phyloP scores from a whole-genome alignment of 64 coral and sea anemone species.

The Astreopora myriophthalma region DNA sequence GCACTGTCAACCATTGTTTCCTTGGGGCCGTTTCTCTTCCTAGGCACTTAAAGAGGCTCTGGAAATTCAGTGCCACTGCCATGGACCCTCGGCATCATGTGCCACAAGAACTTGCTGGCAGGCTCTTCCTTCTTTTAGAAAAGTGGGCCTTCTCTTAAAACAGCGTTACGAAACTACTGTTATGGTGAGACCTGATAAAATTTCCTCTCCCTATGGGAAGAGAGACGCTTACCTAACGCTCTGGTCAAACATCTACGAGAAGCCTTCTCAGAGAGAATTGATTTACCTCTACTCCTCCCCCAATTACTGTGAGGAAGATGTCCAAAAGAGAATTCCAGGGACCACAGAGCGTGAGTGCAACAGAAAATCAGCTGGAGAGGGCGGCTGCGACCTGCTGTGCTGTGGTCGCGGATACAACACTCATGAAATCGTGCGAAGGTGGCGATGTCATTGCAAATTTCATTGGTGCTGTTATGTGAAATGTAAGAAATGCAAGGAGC shows the following conservation, averaged over 20 bases:
- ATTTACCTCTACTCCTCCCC: slow-evolving; percentile 24
- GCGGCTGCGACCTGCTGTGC: slow-evolving; percentile 55
- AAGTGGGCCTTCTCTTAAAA: slow-evolving; percentile 32
- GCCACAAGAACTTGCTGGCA: slow-evolving; percentile 55
- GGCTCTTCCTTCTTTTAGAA: slow-evolving; percentile 40
- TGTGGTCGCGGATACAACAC: slow-evolving; percentile 89
- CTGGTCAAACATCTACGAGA: neutral
- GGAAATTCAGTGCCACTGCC: slow-evolving; percentile 58
- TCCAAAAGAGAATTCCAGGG: slow-evolving; percentile 31
- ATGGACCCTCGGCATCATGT: slow-evolving; percentile 52
- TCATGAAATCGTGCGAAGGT: slow-evolving; percentile 55
- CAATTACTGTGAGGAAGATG: slow-evolving; percentile 66
- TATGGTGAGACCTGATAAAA: slow-evolving; percentile 5
- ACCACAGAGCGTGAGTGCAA: slow-evolving; percentile 66
- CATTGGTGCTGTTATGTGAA: slow-evolving; percentile 82
- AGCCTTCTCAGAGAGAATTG: slow-evolving; percentile 46
- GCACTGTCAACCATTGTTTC: neutral
- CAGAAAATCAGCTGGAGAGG: slow-evolving; percentile 24
- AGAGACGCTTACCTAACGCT: slow-evolving; percentile 6
- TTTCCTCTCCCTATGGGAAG: neutral
- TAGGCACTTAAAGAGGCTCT: slow-evolving; percentile 48
- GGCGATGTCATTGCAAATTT: slow-evolving; percentile 72
- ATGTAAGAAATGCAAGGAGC: slow-evolving; percentile 74
- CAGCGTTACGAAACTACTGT: neutral
- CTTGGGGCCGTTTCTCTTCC: neutral